Evolutionary conservation across 2,888 invertebrate species (phyloP).

Genomic region (Nymphalis polychloros): DNA sequence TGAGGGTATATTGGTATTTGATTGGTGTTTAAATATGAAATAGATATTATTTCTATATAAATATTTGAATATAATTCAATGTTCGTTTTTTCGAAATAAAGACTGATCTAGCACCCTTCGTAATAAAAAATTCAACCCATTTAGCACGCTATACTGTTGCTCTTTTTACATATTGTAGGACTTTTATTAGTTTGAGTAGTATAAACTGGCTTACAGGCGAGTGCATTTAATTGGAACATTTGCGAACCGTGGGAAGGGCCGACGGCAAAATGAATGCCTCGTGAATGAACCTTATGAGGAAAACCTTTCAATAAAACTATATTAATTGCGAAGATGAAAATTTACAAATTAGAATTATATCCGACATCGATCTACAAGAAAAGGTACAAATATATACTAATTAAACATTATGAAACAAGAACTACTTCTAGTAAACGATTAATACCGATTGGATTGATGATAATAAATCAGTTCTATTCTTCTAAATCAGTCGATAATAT

Average conservation of each 20-base stretch:
- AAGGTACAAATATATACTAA: not conserved
- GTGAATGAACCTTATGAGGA: constrained; percentile 36
- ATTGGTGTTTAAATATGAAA: too few relatives aligned
- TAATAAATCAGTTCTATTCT: not conserved
- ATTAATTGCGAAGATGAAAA: not conserved
- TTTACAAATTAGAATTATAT: not conserved
- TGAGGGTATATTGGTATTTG: too few relatives aligned
- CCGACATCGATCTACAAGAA: too few relatives aligned
- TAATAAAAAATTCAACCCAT: constrained; percentile 6
- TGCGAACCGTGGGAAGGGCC: constrained; percentile 54
- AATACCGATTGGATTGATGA: not conserved
- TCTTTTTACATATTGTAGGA: constrained; percentile 17
- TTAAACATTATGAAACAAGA: not conserved
- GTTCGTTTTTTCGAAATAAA: not conserved
- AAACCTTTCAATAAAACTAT: constrained; percentile 27
- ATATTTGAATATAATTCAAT: too few relatives aligned
- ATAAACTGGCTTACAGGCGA: constrained; percentile 42
- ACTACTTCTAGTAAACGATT: not conserved
- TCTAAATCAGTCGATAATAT: constrained; percentile 2
- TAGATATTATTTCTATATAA: too few relatives aligned
- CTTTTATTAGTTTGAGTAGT: constrained; percentile 31
- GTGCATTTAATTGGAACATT: constrained; percentile 57
- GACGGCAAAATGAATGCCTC: constrained; percentile 28
- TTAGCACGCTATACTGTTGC: constrained; percentile 4
- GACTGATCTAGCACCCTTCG: not conserved